These are phyloP conservation scores for Hydra vulgaris DNA, from an alignment of 30 jellyfish, hydroid and myxozoan species.

Conservation along the genomic window DNA sequence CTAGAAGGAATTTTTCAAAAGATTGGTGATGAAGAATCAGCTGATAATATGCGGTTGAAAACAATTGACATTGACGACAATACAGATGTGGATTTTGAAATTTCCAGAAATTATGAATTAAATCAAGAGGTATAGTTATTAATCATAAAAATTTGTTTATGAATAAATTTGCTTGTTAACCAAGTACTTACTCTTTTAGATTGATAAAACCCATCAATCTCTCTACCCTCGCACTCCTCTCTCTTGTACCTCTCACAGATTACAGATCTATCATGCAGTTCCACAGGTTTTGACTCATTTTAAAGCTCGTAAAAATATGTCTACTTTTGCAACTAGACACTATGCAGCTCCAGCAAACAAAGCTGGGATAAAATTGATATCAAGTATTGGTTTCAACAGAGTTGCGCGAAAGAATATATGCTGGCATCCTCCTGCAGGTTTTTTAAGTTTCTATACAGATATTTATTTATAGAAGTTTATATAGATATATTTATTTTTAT, in stretches of 20 bases:
- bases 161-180: too few species aligned
- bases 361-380: slow-evolving; percentile 66
- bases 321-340: slow-evolving; percentile 60
- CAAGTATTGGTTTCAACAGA: slow-evolving; percentile 80
- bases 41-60: neutral
- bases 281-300: slow-evolving; percentile 66
- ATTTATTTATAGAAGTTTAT: too few species aligned
- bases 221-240: neutral
- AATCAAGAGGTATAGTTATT: neutral
- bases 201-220: neutral
- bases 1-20: too few species aligned
- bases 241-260: neutral
- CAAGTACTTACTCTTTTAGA: neutral
- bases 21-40: neutral
- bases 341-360: slow-evolving; percentile 76
- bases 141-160: neutral
- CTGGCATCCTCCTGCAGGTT: slow-evolving; percentile 89
- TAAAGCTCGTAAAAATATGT: slow-evolving; percentile 47
- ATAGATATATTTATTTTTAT: too few species aligned
- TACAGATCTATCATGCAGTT: slow-evolving; percentile 49
- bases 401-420: slow-evolving; percentile 50
- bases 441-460: neutral
- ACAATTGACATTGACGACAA: neutral
- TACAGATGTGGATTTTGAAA: neutral
- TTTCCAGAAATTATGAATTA: neutral